Percentiles rank a stretch among this genome's conserved stretches.
phyloP scores from a whole-genome alignment of 1,140 invertebrate genomes.

The Euwallacea similis region DNA sequence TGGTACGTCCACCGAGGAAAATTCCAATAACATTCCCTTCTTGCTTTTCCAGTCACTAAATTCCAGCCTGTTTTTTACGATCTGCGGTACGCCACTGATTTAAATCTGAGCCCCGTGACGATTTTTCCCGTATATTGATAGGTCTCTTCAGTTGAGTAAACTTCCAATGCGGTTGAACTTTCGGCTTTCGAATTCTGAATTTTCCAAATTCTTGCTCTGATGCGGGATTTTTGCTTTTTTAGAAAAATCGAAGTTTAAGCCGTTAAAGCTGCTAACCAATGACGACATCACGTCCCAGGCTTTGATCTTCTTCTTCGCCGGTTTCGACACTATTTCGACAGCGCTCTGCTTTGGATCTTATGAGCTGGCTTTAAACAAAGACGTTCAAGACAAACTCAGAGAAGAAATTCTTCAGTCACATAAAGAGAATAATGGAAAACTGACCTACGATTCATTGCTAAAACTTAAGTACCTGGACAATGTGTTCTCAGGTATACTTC shows the following conservation, averaged over 20 bases:
- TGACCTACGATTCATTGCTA: conserved; percentile 49
- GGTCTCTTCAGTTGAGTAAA: conserved; percentile 34
- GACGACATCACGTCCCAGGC: conserved; percentile 50
- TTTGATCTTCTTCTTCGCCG: conserved; percentile 54
- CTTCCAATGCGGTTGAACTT: conserved; percentile 39
- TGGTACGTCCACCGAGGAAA: too few relatives aligned
- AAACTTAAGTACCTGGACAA: conserved; percentile 55
- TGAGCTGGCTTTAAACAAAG: conserved; percentile 58
- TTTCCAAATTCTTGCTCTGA: conserved; percentile 55
- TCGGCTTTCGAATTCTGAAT: conserved; percentile 48
- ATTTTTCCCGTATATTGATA: conserved; percentile 33
- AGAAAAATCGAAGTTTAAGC: conserved; percentile 44
- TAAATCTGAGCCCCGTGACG: too few relatives aligned
- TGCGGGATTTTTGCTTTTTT: conserved; percentile 54
- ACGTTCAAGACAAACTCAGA: conserved; percentile 54
- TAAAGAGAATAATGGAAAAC: conserved; percentile 30
- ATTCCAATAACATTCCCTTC: too few relatives aligned
- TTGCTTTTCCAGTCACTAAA: too few relatives aligned
- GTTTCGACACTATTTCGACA: conserved; percentile 52
- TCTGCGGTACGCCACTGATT: too few relatives aligned
- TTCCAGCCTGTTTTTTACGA: too few relatives aligned
- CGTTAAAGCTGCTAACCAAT: conserved; percentile 41
- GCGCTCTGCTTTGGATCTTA: conserved; percentile 48
- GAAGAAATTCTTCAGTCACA: conserved; percentile 46
- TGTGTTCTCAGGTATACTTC: conserved; percentile 38